Evolutionary conservation across 2,113 vertebrate genomes (phyloP).

Genomic region (Pedionomus torquatus): DNA sequence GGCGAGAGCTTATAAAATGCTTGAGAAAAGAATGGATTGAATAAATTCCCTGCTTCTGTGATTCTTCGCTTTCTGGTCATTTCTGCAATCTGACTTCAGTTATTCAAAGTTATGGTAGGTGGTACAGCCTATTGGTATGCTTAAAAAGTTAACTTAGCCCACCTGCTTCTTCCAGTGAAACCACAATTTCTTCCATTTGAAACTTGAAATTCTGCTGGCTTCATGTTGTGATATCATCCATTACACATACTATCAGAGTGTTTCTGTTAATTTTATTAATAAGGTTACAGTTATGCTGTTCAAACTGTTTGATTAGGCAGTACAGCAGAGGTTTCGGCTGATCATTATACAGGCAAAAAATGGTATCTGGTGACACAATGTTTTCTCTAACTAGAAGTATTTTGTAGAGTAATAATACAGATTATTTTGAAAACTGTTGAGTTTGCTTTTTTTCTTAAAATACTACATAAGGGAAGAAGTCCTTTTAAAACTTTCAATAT

Average conservation of each 20-base stretch:
- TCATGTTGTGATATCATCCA: not conserved
- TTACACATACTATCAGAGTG: not conserved
- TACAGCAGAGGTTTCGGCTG: not conserved
- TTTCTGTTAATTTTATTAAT: not conserved
- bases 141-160: not conserved
- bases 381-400: not conserved
- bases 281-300: not conserved
- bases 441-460: not conserved
- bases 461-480: not conserved
- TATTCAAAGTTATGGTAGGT: not conserved
- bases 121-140: not conserved
- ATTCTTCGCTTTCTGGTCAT: not conserved
- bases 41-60: not conserved
- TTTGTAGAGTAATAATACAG: not conserved
- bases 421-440: not conserved
- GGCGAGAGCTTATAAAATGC: not conserved
- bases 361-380: not conserved
- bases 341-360: not conserved
- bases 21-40: not conserved
- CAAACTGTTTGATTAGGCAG: not conserved
- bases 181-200: not conserved
- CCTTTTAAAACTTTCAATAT: not conserved
- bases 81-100: not conserved
- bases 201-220: not conserved
- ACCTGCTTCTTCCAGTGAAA: not conserved